These are phyloP conservation scores for Drosophila histrio DNA, from an alignment of 2,888 invertebrate genomes.

Conservation along the genomic window DNA sequence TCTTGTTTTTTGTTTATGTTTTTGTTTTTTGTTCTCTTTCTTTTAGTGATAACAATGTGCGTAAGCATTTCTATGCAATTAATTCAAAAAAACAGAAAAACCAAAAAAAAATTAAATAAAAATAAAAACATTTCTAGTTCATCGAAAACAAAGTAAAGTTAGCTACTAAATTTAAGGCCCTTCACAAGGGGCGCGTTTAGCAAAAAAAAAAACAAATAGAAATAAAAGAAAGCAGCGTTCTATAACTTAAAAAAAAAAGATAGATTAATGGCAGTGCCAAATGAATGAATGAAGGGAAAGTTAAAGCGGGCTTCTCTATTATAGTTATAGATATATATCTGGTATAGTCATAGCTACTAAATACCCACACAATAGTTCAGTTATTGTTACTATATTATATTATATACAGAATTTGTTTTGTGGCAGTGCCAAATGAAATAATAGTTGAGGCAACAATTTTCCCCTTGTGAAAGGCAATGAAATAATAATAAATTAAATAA, in stretches of 20 bases:
- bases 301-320: conserved; percentile 24
- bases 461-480: conserved; percentile 46
- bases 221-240: conserved; percentile 10
- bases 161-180: conserved; percentile 34
- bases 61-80: conserved; percentile 64
- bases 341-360: background rate
- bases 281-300: conserved; percentile 22
- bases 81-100: conserved; percentile 38
- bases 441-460: conserved; percentile 31
- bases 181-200: conserved; percentile 44
- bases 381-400: conserved; percentile 1
- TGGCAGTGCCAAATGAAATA: conserved; percentile 54
- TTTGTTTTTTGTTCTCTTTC: conserved; percentile 18
- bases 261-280: conserved; percentile 51
- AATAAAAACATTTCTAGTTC: conserved; percentile 15
- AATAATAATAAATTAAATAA: conserved; percentile 36
- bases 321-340: conserved; percentile 7
- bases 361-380: background rate
- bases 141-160: conserved; percentile 25
- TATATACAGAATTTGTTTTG: conserved; percentile 8
- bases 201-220: conserved; percentile 7
- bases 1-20: conserved; percentile 24
- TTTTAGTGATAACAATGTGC: conserved; percentile 74
- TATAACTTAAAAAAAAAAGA: conserved; percentile 34
- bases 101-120: conserved; percentile 22